Percentiles rank a stretch among this genome's conserved stretches.
Evolutionary conservation across 2,113 vertebrate genomes (phyloP).

Genomic region (Nesogale talazaci): DNA sequence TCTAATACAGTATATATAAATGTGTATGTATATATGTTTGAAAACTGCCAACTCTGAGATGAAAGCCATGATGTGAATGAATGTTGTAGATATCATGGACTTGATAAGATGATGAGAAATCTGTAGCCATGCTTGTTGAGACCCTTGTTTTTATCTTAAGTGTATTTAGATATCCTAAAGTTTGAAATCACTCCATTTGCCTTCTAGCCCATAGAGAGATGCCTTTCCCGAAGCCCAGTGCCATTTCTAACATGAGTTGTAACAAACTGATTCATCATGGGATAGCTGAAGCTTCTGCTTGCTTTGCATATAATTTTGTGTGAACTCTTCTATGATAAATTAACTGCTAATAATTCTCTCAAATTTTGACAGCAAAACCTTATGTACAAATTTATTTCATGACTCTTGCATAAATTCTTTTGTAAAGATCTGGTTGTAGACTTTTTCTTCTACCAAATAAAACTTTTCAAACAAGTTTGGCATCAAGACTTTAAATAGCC

Average conservation of each 20-base stretch:
- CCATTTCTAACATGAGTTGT: constrained; percentile 3
- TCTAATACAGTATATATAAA: background rate
- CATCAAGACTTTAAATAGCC: constrained; percentile 49
- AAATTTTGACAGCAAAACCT: constrained; percentile 54
- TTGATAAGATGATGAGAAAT: background rate
- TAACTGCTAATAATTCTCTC: background rate
- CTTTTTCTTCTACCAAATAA: constrained; percentile 70
- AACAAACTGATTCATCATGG: background rate
- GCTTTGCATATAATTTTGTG: background rate
- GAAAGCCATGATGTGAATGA: background rate
- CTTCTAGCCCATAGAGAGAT: background rate
- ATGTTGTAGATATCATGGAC: background rate
- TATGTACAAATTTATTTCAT: constrained; percentile 42
- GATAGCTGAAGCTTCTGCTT: background rate
- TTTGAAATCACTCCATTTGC: background rate
- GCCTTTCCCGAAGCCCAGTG: background rate
- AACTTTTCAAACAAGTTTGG: constrained; percentile 65
- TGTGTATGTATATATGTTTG: constrained; percentile 9
- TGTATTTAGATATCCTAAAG: background rate
- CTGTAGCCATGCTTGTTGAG: background rate
- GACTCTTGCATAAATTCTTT: constrained; percentile 46
- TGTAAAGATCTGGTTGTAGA: constrained; percentile 60
- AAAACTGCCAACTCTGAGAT: background rate
- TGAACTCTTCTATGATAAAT: constrained; percentile 27
- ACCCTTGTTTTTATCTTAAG: background rate